phyloP scores from a whole-genome alignment of 2,888 invertebrate genomes.

The Lepidocyrtinus sp. region DNA sequence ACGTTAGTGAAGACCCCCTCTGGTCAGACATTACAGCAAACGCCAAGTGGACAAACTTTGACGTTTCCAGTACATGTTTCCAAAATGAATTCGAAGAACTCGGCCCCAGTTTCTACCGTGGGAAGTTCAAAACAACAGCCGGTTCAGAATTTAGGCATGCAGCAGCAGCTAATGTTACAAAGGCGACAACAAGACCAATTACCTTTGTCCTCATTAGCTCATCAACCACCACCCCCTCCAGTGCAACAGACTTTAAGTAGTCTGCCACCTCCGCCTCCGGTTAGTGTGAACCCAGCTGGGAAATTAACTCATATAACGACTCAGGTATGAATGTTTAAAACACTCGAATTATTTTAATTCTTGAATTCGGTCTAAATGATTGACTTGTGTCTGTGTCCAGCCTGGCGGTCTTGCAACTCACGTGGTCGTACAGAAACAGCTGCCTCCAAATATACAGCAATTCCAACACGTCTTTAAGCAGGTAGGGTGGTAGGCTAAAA shows the following conservation, averaged over 20 bases:
- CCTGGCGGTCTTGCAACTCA: slow-evolving; percentile 75
- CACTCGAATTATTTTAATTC: not conserved
- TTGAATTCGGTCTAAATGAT: not conserved
- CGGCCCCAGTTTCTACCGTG: not conserved
- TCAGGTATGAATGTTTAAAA: slow-evolving; percentile 6
- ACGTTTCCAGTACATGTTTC: slow-evolving; percentile 63
- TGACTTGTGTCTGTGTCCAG: slow-evolving; percentile 16
- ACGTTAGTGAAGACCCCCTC: slow-evolving; percentile 60
- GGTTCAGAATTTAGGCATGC: slow-evolving; percentile 11
- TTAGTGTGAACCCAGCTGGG: too few relatives aligned
- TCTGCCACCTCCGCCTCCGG: slow-evolving; percentile 35
- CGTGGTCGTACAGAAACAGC: slow-evolving; percentile 80
- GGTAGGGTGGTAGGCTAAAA: too few relatives aligned
- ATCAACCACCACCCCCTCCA: slow-evolving; percentile 31
- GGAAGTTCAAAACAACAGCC: slow-evolving; percentile 47
- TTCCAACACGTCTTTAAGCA: slow-evolving; percentile 83
- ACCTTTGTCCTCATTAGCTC: not conserved
- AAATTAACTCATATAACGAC: slow-evolving; percentile 41
- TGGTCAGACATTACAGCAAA: slow-evolving; percentile 45
- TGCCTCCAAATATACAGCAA: slow-evolving; percentile 80
- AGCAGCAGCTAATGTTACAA: slow-evolving; percentile 52
- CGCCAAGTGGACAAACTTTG: slow-evolving; percentile 32
- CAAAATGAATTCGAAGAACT: slow-evolving; percentile 45
- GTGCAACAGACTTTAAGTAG: slow-evolving; percentile 45
- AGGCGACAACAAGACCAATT: slow-evolving; percentile 30